These are phyloP conservation scores for Psix sp. DNA, from an alignment of 1,140 invertebrate genomes.

Conservation along the genomic window DNA sequence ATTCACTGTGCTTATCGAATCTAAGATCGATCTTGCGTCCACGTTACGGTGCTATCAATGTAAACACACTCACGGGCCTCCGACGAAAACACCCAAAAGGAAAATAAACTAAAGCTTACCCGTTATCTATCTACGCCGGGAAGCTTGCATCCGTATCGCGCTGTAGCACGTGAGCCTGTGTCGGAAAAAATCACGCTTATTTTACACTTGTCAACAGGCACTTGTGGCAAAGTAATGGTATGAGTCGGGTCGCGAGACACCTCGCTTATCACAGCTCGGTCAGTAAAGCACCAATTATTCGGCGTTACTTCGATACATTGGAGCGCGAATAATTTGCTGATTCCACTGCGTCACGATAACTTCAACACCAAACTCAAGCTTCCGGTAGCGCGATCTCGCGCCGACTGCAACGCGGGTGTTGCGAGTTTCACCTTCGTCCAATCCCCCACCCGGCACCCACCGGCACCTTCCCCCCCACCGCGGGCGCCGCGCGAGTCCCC, in stretches of 20 bases:
- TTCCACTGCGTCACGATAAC: slow-evolving; percentile 6
- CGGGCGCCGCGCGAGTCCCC: slow-evolving; percentile 6
- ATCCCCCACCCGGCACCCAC: slow-evolving; percentile 56
- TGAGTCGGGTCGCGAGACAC: not conserved
- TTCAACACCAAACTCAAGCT: slow-evolving; percentile 59
- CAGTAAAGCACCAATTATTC: no score
- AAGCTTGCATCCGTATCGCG: slow-evolving; percentile 30
- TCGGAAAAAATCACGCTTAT: not conserved
- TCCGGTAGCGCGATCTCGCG: slow-evolving; percentile 75
- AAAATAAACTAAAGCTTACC: slow-evolving; percentile 21
- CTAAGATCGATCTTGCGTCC: not conserved
- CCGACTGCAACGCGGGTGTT: slow-evolving; percentile 72
- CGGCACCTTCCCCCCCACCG: slow-evolving; percentile 29
- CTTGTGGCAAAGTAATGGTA: slow-evolving; percentile 9
- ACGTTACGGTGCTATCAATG: not conserved
- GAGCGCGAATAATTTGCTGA: no score
- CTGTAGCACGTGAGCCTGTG: not conserved
- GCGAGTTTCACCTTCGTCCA: slow-evolving; percentile 72
- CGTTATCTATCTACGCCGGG: slow-evolving; percentile 11
- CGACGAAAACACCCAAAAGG: slow-evolving; percentile 2
- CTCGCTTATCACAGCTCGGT: slow-evolving; percentile 1
- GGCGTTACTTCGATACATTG: no score
- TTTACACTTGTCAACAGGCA: slow-evolving; percentile 16
- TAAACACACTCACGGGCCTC: not conserved
- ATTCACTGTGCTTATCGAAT: not conserved